Percentiles rank a stretch among this genome's conserved stretches.
These are phyloP conservation scores for Serranus cabrilla DNA, from an alignment of 2,797 vertebrate species.

Conservation along the genomic window DNA sequence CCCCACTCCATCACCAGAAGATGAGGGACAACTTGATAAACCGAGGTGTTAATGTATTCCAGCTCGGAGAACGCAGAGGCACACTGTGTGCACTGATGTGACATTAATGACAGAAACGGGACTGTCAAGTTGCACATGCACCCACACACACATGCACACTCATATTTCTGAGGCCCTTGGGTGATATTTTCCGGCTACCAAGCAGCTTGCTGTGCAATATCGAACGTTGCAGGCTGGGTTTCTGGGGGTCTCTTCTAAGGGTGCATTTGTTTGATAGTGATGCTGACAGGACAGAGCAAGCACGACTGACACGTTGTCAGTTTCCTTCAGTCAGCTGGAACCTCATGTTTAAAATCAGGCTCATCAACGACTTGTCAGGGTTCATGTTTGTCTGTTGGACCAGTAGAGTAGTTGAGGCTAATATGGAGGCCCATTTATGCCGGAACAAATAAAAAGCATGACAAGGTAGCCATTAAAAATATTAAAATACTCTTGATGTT, in stretches of 20 bases:
- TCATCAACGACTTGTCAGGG: constrained; percentile 45
- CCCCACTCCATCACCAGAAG: constrained; percentile 51
- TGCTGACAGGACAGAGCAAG: constrained; percentile 62
- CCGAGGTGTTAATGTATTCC: constrained; percentile 78
- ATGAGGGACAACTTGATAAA: constrained; percentile 56
- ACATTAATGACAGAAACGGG: constrained; percentile 70
- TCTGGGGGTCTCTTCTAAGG: constrained; percentile 42
- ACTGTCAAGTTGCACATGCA: constrained; percentile 57
- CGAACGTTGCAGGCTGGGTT: constrained; percentile 42
- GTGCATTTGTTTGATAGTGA: constrained; percentile 50
- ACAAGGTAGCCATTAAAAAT: neutral
- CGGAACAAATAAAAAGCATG: neutral
- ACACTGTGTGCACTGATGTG: constrained; percentile 74
- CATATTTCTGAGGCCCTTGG: constrained; percentile 46
- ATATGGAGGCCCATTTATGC: neutral
- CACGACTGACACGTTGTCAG: constrained; percentile 68
- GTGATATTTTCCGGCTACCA: constrained; percentile 55
- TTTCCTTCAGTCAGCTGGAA: constrained; percentile 63
- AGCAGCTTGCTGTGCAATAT: constrained; percentile 49
- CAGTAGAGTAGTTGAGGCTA: neutral
- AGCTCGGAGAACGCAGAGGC: constrained; percentile 55
- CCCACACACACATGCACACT: constrained; percentile 42
- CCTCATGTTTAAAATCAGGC: constrained; percentile 71
- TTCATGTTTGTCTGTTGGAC: constrained; percentile 12
- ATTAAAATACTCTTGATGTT: neutral